Conservation (phyloP, 2,797 vertebrate genomes). For the Columba guinea region DNA sequence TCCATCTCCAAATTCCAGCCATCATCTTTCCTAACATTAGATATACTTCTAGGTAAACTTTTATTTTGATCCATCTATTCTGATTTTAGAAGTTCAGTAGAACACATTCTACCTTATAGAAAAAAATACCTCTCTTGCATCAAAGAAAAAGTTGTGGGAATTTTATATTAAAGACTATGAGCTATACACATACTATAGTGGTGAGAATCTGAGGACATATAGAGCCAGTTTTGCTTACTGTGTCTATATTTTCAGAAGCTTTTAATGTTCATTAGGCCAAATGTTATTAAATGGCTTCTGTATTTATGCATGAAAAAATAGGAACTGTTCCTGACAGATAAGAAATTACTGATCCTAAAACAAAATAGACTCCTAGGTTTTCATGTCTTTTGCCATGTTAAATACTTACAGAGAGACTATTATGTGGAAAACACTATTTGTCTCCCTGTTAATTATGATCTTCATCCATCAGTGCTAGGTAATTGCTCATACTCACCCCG, state of each 20-base stretch:
- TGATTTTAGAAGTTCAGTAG: background rate
- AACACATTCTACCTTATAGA: background rate
- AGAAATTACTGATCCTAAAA: background rate
- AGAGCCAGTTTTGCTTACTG: background rate
- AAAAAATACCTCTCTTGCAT: background rate
- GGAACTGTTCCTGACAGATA: background rate
- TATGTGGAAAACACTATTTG: background rate
- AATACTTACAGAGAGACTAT: background rate
- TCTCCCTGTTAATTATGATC: background rate
- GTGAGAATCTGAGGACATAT: background rate
- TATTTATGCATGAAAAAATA: background rate
- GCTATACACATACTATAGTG: background rate
- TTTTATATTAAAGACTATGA: background rate
- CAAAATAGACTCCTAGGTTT: background rate
- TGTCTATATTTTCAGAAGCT: background rate
- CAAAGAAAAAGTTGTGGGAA: background rate
- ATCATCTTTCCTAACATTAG: background rate
- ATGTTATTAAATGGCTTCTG: background rate
- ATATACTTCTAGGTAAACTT: background rate
- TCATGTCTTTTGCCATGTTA: background rate
- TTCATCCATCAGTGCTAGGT: background rate
- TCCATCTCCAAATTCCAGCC: background rate
- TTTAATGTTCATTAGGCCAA: background rate
- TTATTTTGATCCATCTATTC: background rate
- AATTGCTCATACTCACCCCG: background rate